phyloP scores from a whole-genome alignment of 2,888 invertebrate species.

The Nomada lathburiana region DNA sequence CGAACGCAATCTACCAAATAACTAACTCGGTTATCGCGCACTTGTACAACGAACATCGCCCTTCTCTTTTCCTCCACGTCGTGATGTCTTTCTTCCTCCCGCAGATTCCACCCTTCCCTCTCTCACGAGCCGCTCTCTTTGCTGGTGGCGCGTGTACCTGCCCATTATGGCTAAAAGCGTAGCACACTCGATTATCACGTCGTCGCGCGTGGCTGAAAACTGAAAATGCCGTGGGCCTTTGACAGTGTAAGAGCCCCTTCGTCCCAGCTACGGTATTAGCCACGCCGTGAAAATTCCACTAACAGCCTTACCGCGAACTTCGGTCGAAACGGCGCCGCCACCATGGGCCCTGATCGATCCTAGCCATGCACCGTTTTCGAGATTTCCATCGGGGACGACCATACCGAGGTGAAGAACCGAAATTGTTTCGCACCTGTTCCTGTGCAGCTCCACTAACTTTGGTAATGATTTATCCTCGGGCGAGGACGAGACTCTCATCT shows the following conservation, averaged over 20 bases:
- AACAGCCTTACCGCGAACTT: constrained; percentile 61
- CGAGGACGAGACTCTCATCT: neutral
- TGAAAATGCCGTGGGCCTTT: constrained; percentile 77
- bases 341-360: constrained; percentile 41
- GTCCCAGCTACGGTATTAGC: constrained; percentile 50
- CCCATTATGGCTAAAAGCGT: constrained; percentile 84
- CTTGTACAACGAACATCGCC: constrained; percentile 73
- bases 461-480: constrained; percentile 17
- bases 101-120: constrained; percentile 34
- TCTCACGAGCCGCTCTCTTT: constrained; percentile 53
- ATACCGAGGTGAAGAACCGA: neutral
- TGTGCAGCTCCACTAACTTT: neutral
- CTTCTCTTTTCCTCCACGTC: constrained; percentile 38
- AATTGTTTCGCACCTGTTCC: constrained; percentile 15
- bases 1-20: constrained; percentile 82
- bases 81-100: constrained; percentile 41
- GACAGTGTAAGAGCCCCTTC: constrained; percentile 65
- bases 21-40: constrained; percentile 82
- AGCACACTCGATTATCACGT: constrained; percentile 83
- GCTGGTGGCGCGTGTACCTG: constrained; percentile 81
- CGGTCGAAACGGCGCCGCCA: constrained; percentile 5
- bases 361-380: neutral
- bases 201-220: constrained; percentile 80
- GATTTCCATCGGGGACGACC: neutral
- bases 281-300: constrained; percentile 59